These are phyloP conservation scores for Thinocorus orbignyianus DNA, from an alignment of 2,113 vertebrate genomes.

Conservation along the genomic window DNA sequence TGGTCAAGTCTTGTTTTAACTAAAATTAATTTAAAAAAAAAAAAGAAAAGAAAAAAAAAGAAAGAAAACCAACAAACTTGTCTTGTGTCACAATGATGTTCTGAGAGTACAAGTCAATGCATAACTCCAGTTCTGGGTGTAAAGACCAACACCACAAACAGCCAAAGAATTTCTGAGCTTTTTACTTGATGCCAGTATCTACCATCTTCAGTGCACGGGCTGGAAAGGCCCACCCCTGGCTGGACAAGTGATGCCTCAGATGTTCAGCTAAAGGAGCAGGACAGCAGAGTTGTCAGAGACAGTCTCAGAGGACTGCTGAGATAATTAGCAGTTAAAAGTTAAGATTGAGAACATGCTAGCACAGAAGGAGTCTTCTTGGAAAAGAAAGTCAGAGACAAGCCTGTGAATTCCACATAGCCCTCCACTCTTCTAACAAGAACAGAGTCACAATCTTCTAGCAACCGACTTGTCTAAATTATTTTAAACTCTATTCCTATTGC, in stretches of 20 bases:
- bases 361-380: background rate
- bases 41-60: background rate
- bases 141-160: background rate
- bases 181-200: no score
- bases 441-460: background rate
- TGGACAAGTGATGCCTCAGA: fast-evolving
- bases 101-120: background rate
- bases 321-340: background rate
- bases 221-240: background rate
- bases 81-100: background rate
- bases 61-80: background rate
- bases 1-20: background rate
- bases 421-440: background rate
- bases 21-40: background rate
- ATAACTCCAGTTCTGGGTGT: background rate
- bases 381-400: background rate
- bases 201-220: fast-evolving
- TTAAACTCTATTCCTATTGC: background rate
- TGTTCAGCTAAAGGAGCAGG: background rate
- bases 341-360: background rate
- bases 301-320: no score
- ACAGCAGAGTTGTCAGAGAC: background rate
- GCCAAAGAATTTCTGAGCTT: background rate
- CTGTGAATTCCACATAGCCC: background rate
- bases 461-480: background rate